phyloP scores from a whole-genome alignment of 2,888 invertebrate species.

The Stratiomys singularior region DNA sequence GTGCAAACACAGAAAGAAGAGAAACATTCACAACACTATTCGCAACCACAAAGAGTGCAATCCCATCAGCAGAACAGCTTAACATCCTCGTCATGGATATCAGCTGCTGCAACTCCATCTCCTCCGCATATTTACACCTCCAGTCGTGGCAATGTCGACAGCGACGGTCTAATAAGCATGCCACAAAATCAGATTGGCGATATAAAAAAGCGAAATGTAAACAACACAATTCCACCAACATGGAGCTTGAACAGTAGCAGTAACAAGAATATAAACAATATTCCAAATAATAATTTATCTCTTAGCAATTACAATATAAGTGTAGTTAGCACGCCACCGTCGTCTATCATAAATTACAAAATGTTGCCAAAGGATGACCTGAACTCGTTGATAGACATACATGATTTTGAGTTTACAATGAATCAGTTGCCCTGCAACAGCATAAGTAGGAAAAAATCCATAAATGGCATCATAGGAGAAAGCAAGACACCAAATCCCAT shows the following conservation, averaged over 20 bases:
- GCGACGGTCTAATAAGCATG: not conserved
- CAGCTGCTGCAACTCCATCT: conserved; percentile 52
- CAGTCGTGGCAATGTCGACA: conserved; percentile 10
- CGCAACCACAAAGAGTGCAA: not conserved
- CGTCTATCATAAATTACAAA: conserved; percentile 47
- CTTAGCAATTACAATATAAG: conserved; percentile 37
- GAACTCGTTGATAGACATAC: conserved; percentile 69
- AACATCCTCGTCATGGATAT: conserved; percentile 45
- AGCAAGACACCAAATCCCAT: conserved; percentile 62
- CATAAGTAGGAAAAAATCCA: conserved; percentile 57
- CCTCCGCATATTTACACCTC: conserved; percentile 41
- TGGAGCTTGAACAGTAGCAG: conserved; percentile 47
- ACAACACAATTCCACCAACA: conserved; percentile 51
- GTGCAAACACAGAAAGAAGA: not conserved
- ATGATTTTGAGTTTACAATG: conserved; percentile 72
- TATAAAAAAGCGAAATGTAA: conserved; percentile 23
- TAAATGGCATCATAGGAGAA: conserved; percentile 54
- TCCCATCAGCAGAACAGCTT: conserved; percentile 8
- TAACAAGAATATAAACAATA: conserved; percentile 48
- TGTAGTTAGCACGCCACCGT: conserved; percentile 15
- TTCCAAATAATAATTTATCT: conserved; percentile 43
- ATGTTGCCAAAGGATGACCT: conserved; percentile 58
- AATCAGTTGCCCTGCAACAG: conserved; percentile 69
- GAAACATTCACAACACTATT: not conserved
- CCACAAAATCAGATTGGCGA: conserved; percentile 9